These are phyloP conservation scores for Streptopelia turtur DNA, from an alignment of 2,797 vertebrate genomes.

Conservation along the genomic window DNA sequence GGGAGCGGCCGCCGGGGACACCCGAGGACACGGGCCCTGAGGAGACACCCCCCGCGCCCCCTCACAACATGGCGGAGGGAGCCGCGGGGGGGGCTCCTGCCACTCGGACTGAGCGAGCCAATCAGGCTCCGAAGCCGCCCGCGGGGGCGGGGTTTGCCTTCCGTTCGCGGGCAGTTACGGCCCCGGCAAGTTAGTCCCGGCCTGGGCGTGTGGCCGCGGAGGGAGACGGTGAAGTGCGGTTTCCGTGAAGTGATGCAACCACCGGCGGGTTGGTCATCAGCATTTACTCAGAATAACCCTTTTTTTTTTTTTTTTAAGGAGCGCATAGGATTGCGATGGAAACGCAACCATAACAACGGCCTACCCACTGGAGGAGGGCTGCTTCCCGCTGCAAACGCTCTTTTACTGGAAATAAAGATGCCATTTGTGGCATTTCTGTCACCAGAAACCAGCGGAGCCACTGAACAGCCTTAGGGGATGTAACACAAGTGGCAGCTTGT, in stretches of 20 bases:
- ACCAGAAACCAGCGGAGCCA: too few relatives aligned
- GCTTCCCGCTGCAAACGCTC: too few relatives aligned
- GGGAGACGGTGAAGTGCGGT: fast-evolving
- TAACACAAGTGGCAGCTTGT: too few relatives aligned
- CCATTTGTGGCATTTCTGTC: too few relatives aligned
- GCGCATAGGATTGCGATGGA: too few relatives aligned
- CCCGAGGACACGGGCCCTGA: not conserved
- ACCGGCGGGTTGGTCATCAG: too few relatives aligned
- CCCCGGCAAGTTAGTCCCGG: not conserved
- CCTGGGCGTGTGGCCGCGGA: not conserved
- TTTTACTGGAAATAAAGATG: too few relatives aligned
- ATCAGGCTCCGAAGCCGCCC: not conserved
- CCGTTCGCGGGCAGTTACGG: fast-evolving
- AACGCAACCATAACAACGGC: too few relatives aligned
- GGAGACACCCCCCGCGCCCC: fast-evolving
- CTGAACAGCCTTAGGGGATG: too few relatives aligned
- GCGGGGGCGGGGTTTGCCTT: not conserved
- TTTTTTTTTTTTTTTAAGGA: too few relatives aligned
- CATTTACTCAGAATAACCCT: too few relatives aligned
- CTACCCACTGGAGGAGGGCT: too few relatives aligned
- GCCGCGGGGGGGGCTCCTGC: fast-evolving
- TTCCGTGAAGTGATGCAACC: not conserved
- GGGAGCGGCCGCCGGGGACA: not conserved
- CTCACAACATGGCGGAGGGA: not conserved
- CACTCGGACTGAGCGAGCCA: not conserved